Conservation (phyloP, 2,888 invertebrate genomes). For the Listrodromus nycthemerus region DNA sequence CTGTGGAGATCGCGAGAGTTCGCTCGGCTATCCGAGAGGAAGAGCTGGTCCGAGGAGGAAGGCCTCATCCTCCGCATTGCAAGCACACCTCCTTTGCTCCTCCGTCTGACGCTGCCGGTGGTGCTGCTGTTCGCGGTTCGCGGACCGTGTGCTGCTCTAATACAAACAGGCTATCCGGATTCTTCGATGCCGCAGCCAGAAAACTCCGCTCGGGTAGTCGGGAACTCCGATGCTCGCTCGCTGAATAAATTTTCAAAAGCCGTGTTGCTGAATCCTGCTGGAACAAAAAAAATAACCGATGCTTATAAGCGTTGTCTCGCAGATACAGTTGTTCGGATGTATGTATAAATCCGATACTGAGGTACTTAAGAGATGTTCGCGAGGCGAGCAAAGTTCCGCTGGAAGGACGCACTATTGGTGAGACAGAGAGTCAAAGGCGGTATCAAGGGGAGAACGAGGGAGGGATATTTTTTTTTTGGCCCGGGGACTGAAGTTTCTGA, state of each 20-base stretch:
- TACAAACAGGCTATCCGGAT: constrained; percentile 26
- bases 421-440: too few species aligned
- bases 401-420: too few species aligned
- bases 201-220: constrained; percentile 1
- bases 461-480: too few species aligned
- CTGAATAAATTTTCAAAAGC: not conserved
- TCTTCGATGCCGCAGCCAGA: constrained; percentile 8
- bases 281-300: not conserved
- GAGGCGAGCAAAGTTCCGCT: not conserved
- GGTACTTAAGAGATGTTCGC: not conserved
- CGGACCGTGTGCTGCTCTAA: constrained; percentile 18
- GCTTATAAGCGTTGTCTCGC: not conserved
- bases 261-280: not conserved
- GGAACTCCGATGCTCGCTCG: constrained; percentile 7
- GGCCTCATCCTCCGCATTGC: constrained; percentile 47
- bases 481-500: too few species aligned
- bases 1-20: constrained; percentile 57
- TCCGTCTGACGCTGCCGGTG: constrained; percentile 26
- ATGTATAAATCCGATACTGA: not conserved
- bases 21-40: constrained; percentile 65
- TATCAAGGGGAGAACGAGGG: too few species aligned
- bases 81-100: constrained; percentile 40
- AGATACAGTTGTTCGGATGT: not conserved
- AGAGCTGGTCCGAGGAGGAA: constrained; percentile 48
- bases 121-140: constrained; percentile 27